Percentiles rank a stretch among this genome's conserved stretches.
Conservation (phyloP, 2,888 invertebrate species). For the Tortrix viridana region DNA sequence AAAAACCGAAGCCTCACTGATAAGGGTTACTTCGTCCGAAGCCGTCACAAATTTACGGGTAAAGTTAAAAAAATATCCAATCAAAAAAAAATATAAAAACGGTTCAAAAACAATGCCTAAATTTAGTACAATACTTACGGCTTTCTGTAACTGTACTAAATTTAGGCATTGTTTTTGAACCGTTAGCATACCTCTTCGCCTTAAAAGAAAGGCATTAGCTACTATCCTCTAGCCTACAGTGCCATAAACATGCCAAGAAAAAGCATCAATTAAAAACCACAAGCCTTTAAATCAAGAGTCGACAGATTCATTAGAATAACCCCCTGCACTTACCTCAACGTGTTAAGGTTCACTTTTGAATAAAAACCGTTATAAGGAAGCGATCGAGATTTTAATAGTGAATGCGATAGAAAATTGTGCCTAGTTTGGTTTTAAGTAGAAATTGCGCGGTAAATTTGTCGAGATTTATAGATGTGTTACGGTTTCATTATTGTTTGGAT, state of each 20-base stretch:
- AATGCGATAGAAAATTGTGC: constrained; percentile 11
- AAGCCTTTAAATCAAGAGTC: constrained; percentile 53
- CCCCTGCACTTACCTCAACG: constrained; percentile 40
- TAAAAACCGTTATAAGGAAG: constrained; percentile 40
- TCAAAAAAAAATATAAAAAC: too few relatives aligned
- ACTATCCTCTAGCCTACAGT: constrained; percentile 8
- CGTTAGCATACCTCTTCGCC: background rate
- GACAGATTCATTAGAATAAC: constrained; percentile 61
- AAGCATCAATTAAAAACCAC: constrained; percentile 72
- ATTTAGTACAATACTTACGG: too few relatives aligned
- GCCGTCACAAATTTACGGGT: too few relatives aligned
- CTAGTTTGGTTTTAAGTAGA: constrained; percentile 25
- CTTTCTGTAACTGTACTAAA: too few relatives aligned
- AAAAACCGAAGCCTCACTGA: too few relatives aligned
- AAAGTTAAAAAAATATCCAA: too few relatives aligned
- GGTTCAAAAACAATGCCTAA: too few relatives aligned
- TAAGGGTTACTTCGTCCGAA: too few relatives aligned
- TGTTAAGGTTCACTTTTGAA: constrained; percentile 37
- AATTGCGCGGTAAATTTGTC: constrained; percentile 21
- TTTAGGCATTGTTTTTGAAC: too few relatives aligned
- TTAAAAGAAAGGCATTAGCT: constrained; percentile 1
- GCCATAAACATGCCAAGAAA: constrained; percentile 65
- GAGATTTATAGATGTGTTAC: constrained; percentile 14
- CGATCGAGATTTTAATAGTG: constrained; percentile 16
- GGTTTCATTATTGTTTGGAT: background rate